A percentile compares a stretch with the other conserved stretches of the same genome.
These are phyloP conservation scores for Leptogaster cylindrica DNA, from an alignment of 2,888 invertebrate species.

Conservation along the genomic window DNA sequence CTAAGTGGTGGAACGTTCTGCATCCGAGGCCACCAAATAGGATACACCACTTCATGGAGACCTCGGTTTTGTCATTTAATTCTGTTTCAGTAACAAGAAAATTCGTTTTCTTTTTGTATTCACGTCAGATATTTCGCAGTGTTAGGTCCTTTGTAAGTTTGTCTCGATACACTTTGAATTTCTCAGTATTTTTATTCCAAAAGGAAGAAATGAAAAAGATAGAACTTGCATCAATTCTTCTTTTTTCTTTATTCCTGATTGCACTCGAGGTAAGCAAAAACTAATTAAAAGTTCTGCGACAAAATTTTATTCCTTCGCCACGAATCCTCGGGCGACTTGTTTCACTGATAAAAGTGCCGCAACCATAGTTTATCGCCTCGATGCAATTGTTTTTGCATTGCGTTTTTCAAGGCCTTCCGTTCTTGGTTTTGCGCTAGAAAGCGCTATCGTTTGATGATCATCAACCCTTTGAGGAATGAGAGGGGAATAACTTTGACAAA, in stretches of 20 bases:
- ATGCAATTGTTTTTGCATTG: too few relatives aligned
- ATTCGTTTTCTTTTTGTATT: conserved; percentile 30
- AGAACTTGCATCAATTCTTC: background rate
- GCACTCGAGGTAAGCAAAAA: conserved; percentile 52
- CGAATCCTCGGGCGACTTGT: conserved; percentile 40
- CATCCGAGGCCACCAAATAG: conserved; percentile 20
- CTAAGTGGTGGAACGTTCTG: conserved; percentile 48
- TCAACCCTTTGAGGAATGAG: too few relatives aligned
- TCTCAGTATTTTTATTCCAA: conserved; percentile 14
- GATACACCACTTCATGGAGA: background rate
- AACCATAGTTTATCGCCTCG: too few relatives aligned
- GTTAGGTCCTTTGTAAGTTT: background rate
- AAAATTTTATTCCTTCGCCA: conserved; percentile 51
- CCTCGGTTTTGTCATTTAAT: conserved; percentile 31
- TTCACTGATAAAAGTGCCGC: conserved; percentile 21
- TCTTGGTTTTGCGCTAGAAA: too few relatives aligned
- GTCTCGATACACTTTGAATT: conserved; percentile 17
- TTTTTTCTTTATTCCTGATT: background rate
- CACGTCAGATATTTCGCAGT: conserved; percentile 14
- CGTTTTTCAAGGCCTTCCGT: too few relatives aligned
- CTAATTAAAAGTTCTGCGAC: conserved; percentile 63
- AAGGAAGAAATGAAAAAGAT: background rate
- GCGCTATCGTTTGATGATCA: too few relatives aligned
- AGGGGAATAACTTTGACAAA: too few relatives aligned
- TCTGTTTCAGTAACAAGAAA: conserved; percentile 38